A percentile compares a stretch with the other conserved stretches of the same genome.
phyloP scores from a whole-genome alignment of 2,113 vertebrate genomes.

The Bos javanicus region DNA sequence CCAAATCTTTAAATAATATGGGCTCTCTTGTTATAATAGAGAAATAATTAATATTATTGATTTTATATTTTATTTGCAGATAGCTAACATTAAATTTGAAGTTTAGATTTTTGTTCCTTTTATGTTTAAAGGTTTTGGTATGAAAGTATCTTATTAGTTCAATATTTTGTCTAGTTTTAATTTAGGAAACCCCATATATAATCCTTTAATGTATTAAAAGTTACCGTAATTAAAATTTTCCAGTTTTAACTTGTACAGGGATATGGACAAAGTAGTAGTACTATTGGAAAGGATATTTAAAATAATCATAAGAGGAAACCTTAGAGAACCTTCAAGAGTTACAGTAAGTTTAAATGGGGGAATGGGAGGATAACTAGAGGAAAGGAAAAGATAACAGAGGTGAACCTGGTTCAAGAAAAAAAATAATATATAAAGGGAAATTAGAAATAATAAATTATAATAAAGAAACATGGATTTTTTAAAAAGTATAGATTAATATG shows the following conservation, averaged over 20 bases:
- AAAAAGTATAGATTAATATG: neutral
- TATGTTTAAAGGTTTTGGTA: conserved; percentile 7
- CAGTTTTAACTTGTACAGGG: conserved; percentile 16
- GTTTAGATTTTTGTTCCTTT: neutral
- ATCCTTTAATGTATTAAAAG: neutral
- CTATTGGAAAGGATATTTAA: neutral
- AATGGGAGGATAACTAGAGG: neutral
- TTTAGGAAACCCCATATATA: neutral
- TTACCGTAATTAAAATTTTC: conserved; percentile 12
- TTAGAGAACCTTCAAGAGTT: conserved; percentile 10
- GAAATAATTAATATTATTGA: conserved; percentile 9
- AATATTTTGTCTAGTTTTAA: neutral
- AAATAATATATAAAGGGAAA: neutral
- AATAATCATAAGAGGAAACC: neutral
- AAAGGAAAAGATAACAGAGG: neutral
- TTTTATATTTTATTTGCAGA: conserved; percentile 35
- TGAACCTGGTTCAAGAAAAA: neutral
- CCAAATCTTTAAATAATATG: neutral
- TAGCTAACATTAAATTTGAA: conserved; percentile 13
- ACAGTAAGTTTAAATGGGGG: neutral
- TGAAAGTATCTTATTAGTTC: conserved; percentile 11
- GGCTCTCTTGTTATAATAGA: neutral
- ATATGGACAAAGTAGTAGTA: neutral
- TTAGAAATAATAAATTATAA: conserved; percentile 1
- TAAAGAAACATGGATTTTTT: neutral